Base-by-base conservation (phyloP, 2,888 invertebrate genomes). In the Periphyllus acericola region DNA sequence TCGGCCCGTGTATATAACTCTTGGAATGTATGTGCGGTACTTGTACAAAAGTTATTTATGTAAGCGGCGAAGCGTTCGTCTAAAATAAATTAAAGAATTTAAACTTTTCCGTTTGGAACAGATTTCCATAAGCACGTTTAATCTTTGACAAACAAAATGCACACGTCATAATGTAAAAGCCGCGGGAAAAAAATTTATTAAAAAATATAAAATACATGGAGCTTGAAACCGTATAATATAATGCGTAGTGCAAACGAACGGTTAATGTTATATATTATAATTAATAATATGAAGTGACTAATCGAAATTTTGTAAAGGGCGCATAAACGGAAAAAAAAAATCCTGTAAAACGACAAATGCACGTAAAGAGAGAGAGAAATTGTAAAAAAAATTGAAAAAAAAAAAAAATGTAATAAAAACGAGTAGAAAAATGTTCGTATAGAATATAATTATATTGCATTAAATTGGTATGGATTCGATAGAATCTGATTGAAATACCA, bases 51-150 rank as follows among this genome's bases (percentile, higher is more conserved):
- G 72, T 83, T 83, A 36, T 74, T 2, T 2, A 74, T 60, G 74
- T 36, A 14, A 6, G 55, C 36, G 19, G n/a, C 29, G 14, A 29
- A 83, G 34, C n/a, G 55, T 83, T 55, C 36, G 19, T 55, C 36
- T 55, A 72, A 83, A 72, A 82, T 46, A 82, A 83, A 55, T 83
- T 55, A 83, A 32, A 71, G 32, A 14, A 25, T 71, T 71, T 46
- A 71, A 46, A 82, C 82, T 71, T 82, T 32, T 82, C 3, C 25
- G 32, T 71, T 71, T 71, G 46, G 14, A 14, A 46, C 46, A 17
- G 32, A 46, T 71, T n/a, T 82, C 32, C 81, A 5, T 46, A 32
- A 81, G 46, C 46, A 17, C 11, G 2, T n/a, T n/a, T n/a, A 72
- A n/a, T 21, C 5, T 79, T 79, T 66, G 17, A 36, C 60, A 34